Evolutionary conservation across 2,888 invertebrate species (phyloP), one percentile per base, ranked within the genome.

Genomic region (Ptychoptera albimana): DNA sequence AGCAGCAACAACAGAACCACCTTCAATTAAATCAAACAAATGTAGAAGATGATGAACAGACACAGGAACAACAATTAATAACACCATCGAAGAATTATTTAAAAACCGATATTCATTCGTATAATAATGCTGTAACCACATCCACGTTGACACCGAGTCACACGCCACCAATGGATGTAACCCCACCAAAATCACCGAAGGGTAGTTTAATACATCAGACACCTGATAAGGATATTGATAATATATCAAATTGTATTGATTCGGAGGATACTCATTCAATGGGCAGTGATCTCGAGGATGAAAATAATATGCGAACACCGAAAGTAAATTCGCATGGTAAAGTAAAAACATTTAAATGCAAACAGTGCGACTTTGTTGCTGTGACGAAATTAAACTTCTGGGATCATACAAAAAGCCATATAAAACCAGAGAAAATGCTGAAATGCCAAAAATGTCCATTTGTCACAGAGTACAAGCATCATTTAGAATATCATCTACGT

Each of bases 401-500:
- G 96, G 79, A 82, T 36, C 98, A 99, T 61, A 77, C 79, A 16
- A 79, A 82, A 45, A 73, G 74, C 14, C 98, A 99, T 68, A 96
- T 98, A 56, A 91, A 89, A 55, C 77, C 80, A 0, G 96, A 97
- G 54, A 94, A 94, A 60, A 74, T 88, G 53, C 69, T 98, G 29
- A 79, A 79, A 48, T 98, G 98, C 57, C 81, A 84, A 5, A 79
- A 84, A 56, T 98, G 98, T 59, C 87, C 89, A 0, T 99, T 99
- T 58, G 93, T 96, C 4, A 99, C 98, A 0, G 96, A 97, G 61
- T 91, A 92, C 70, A 98, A 98, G 58, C 98, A 99, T 60, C 98
- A 99, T 55, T 68, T 97, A 47, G 96, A 97, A 60, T 99, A 97
- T 57, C 98, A 96, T 61, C 74, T 94, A 60, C 74, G 91, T 37